A percentile compares a stretch with the other conserved stretches of the same genome.
Conservation (phyloP, 2,797 vertebrate genomes). For the Eulemur mongoz region DNA sequence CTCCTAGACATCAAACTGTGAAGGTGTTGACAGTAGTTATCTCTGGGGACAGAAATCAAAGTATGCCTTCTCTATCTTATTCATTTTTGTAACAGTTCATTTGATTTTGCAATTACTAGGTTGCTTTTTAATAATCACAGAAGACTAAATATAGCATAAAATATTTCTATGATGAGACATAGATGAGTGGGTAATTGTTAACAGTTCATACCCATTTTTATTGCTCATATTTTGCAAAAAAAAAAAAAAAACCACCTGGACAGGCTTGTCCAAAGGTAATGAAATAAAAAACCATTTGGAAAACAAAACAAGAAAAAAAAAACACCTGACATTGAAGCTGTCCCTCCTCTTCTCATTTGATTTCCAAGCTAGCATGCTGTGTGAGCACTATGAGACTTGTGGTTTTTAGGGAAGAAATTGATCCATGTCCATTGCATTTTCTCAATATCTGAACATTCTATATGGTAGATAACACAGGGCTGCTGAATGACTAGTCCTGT, state of each 20-base stretch:
- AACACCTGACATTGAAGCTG: neutral
- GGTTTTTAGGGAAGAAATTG: neutral
- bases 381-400: neutral
- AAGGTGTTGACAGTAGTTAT: neutral
- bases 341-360: neutral
- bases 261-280: neutral
- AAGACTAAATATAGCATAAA: neutral
- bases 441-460: neutral
- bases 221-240: neutral
- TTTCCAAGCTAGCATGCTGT: neutral
- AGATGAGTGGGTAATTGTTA: neutral
- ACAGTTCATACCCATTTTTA: neutral
- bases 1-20: neutral
- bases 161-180: neutral
- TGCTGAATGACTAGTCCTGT: neutral
- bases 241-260: neutral
- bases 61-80: neutral
- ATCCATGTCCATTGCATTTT: neutral
- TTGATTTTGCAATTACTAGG: neutral
- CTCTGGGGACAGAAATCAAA: neutral
- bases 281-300: neutral
- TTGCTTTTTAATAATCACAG: neutral
- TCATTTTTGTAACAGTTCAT: neutral
- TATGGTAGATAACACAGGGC: too few species aligned
- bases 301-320: neutral